phyloP scores from a whole-genome alignment of 1,140 invertebrate species.

The Drosophila tropicalis region DNA sequence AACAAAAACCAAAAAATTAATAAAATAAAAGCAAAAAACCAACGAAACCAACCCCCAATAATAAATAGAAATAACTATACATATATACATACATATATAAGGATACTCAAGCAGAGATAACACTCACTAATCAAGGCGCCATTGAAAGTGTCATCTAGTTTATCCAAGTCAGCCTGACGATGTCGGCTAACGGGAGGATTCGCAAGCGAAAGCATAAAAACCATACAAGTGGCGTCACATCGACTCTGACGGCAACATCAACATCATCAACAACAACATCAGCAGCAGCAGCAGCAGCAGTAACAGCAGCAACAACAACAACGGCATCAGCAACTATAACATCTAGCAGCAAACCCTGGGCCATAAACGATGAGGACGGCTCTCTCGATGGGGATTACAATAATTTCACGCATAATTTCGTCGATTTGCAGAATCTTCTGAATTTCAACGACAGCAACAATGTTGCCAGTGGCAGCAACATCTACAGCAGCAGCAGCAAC shows the following conservation, averaged over 20 bases:
- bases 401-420: slow-evolving; percentile 81
- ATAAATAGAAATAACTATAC: slow-evolving; percentile 23
- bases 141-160: slow-evolving; percentile 43
- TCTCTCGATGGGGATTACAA: slow-evolving; percentile 44
- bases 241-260: slow-evolving; percentile 32
- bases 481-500: slow-evolving; percentile 29
- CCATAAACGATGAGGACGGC: slow-evolving; percentile 41
- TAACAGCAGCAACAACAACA: slow-evolving; percentile 4
- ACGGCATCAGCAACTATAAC: slow-evolving; percentile 17
- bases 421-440: slow-evolving; percentile 75
- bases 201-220: slow-evolving; percentile 69
- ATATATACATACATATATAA: slow-evolving; percentile 21
- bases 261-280: slow-evolving; percentile 9
- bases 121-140: slow-evolving; percentile 46
- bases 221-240: slow-evolving; percentile 59
- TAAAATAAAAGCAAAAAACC: slow-evolving; percentile 4
- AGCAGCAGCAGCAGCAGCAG: no score
- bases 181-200: slow-evolving; percentile 58
- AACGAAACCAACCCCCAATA: not conserved
- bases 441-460: slow-evolving; percentile 61
- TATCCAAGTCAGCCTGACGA: slow-evolving; percentile 43
- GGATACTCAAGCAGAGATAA: slow-evolving; percentile 11
- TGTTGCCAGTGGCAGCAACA: slow-evolving; percentile 33
- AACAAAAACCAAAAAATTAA: not conserved
- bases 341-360: slow-evolving; percentile 16